Evolutionary conservation across 2,113 vertebrate genomes (phyloP), one percentile per base, ranked within the genome.

Genomic region (Lipophrys pholis): DNA sequence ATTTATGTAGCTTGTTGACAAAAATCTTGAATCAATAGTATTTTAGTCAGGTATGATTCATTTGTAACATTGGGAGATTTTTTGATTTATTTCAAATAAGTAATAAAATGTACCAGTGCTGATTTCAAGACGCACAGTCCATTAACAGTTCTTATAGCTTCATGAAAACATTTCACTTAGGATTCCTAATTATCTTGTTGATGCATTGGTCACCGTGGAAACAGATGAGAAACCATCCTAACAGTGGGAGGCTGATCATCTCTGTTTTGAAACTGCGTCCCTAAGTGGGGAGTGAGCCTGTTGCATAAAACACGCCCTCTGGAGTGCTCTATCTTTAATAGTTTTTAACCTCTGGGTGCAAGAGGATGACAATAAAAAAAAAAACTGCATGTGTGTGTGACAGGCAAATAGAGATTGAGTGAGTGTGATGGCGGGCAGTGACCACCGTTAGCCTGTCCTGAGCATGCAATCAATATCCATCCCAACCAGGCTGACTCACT

Each of bases 391-490:
- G 55, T 77, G 14, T 49, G 45, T 11, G 5, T 55, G 62, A 50
- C 12, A 58, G 39, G 21, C 11, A 35, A 14, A 49, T n/a, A 43
- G 55, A 57, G 39, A 21, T 7, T 59, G n/a, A 72, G 58, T 56
- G 52, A 51, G 43, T 62, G 82, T 58, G 87, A 87, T 82, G 83
- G 58, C 35, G 83, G 79, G 50, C 54, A 73, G 53, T 72, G 62
- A 84, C 74, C 81, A 80, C 67, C 2, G 43, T 62, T 66, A 57
- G 60, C 55, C 64, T 6, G 60, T 17, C 36, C 63, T 71, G 53
- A 80, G 41, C 64, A 36, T 63, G 49, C 50, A 52, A 81, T 90
- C 85, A 84, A 78, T 85, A 76, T 51, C 68, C 69, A 64, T 78
- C 66, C 68, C 62, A 42, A 42, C 65, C 30, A 11, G 63, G 41